Evolutionary conservation across 2,797 vertebrate genomes (phyloP).

Genomic region (Arremon brunneinucha): DNA sequence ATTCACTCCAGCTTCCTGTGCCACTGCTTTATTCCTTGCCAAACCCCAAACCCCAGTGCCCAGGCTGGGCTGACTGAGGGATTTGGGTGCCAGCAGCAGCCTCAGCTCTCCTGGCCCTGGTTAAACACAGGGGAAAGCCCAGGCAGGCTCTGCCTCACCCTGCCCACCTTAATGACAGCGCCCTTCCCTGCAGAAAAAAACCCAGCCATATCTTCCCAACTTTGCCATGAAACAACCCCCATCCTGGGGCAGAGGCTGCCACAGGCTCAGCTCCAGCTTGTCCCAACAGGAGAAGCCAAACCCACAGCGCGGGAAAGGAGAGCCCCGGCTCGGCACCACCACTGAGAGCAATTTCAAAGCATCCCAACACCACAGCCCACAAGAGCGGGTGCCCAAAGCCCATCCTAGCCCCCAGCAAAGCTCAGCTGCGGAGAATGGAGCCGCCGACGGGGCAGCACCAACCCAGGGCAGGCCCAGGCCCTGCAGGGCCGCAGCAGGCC

Average conservation of each 20-base stretch:
- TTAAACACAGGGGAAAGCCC: rapidly evolving
- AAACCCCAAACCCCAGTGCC: background rate
- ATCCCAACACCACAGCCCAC: background rate
- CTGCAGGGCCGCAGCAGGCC: background rate
- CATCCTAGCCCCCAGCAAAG: background rate
- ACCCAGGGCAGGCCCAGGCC: background rate
- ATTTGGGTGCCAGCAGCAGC: background rate
- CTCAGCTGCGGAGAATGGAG: background rate
- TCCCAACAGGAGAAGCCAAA: constrained; percentile 10
- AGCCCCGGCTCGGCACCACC: background rate
- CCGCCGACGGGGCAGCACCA: rapidly evolving
- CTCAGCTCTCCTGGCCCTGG: background rate
- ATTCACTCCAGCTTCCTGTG: background rate
- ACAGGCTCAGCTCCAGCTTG: background rate
- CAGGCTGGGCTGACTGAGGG: background rate
- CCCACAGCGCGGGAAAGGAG: background rate
- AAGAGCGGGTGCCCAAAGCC: rapidly evolving
- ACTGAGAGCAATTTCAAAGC: background rate
- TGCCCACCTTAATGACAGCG: background rate
- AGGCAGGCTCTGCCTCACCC: constrained; percentile 16
- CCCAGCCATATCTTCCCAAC: background rate
- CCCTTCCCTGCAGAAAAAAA: background rate
- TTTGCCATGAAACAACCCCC: background rate
- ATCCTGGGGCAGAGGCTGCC: background rate
- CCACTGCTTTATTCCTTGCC: background rate